Evolutionary conservation across 2,797 vertebrate species (phyloP), one percentile per base, ranked within the genome.

Genomic region (Kryptopterus vitreolus): DNA sequence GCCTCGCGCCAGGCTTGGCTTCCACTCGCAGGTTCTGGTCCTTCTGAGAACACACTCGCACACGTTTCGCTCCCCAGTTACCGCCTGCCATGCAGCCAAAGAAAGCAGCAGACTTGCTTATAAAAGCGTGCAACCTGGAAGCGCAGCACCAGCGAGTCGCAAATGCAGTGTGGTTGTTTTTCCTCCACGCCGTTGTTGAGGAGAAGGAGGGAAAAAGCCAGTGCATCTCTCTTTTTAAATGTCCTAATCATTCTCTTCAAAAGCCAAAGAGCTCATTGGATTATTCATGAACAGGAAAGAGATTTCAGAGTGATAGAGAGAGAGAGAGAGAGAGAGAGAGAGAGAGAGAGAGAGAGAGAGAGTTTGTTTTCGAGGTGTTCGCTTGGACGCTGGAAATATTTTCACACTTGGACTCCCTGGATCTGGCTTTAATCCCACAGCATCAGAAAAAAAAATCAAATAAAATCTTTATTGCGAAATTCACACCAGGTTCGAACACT

Each of bases 51-150:
- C 73, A 61, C 72, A 38, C 80, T 91, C 90, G 83, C 87, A 87
- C 88, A 87, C 86, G 73, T 82, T 88, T 83, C 58, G 86, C 84
- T 76, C 76, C 82, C 87, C 83, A 84, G 73, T 70, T 63, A 79
- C 87, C 83, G 72, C 50, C 62, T 69, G 35, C 55, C 70, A 76
- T 78, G 61, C 6, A 88, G 89, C 91, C 90, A 92, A 92, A 88
- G 86, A 88, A 90, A 91, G 87, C 88, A 87, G 81, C 87, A 85
- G 86, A 81, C 78, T 81, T 62, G 79, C 79, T 83, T 82, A 68
- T 83, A 74, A 79, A 87, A 82, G 89, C 85, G 84, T 85, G 80
- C 79, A 87, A 86, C 79, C 85, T 63, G 77, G 83, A 52, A 81
- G 81, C 80, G 76, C 76, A 80, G 83, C 88, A 83, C 73, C 83